Evolutionary conservation across 2,888 invertebrate species (phyloP), one percentile per base, ranked within the genome.

Genomic region (Coremacera marginata): DNA sequence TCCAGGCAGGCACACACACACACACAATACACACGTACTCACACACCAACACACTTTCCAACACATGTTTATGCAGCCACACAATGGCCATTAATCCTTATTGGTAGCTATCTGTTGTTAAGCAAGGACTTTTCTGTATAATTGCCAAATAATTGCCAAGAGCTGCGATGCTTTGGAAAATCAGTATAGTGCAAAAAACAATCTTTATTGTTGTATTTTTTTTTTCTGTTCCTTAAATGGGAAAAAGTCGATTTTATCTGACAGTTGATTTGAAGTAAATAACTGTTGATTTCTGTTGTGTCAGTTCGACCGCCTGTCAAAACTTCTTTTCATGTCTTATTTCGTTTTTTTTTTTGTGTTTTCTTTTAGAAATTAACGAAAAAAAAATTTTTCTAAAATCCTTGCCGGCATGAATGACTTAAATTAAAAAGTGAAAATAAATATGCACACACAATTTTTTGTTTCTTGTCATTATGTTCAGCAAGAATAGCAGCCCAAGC

Each of bases 171-270:
- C 60, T 77, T 14, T 67, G 70, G 25, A 31, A 76, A 78, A 78
- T 70, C 25, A 55, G 60, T 70, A 75, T 77, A 57, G 73, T 22
- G 73, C 77, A 74, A 52, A 51, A 34, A 37, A 63, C 19, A 19
- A 14, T 68, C 27, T 68, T 52, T 62, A n/a, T 22, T 62, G 62
- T 62, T 62, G 27, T 34, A n/a, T 65, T n/a, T 34, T 37, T 37
- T 60, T 27, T 44, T 71, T 44, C 2, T 57, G 9, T 55, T 72
- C 31, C 22, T 34, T 51, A 16, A 22, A 51, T 44, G 14, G 63
- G 44, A 63, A 73, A 67, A 78, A 75, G 77, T 80, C 78, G 79
- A 80, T 79, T 78, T 79, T 79, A 79, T 81, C 80, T 78, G 79
- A 77, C 79, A 79, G 80, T 78, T 77, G 80, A 44, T 44, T 44